Evolutionary conservation across 2,113 vertebrate genomes (phyloP).

Genomic region (Symphodus melops): DNA sequence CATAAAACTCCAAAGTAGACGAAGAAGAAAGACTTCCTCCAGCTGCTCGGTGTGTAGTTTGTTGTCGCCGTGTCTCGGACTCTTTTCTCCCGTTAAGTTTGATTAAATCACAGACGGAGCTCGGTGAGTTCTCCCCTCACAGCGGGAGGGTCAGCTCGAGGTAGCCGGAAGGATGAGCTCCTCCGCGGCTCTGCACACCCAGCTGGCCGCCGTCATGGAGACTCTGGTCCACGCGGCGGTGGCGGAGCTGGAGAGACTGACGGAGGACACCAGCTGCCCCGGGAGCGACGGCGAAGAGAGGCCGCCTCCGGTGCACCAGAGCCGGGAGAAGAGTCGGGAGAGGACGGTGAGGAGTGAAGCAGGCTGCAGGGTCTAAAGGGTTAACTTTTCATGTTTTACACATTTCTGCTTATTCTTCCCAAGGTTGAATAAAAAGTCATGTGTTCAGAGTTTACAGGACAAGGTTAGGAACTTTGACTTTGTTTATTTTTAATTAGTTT

Average conservation of each 20-base stretch:
- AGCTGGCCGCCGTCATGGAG: constrained; percentile 80
- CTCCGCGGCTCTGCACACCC: constrained; percentile 60
- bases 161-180: constrained; percentile 65
- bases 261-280: constrained; percentile 41
- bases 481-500: too few relatives aligned
- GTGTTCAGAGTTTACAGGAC: too few relatives aligned
- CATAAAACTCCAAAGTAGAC: too few relatives aligned
- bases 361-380: too few relatives aligned
- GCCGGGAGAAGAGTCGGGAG: constrained; percentile 35
- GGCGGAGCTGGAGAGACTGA: constrained; percentile 74
- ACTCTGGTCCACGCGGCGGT: constrained; percentile 78
- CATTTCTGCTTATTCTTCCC: too few relatives aligned
- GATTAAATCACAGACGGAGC: not conserved
- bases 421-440: too few relatives aligned
- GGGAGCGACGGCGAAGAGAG: not conserved
- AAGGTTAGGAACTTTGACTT: too few relatives aligned
- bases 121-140: too few relatives aligned
- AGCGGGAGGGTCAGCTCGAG: not conserved
- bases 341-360: constrained; percentile 63
- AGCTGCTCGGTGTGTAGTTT: not conserved
- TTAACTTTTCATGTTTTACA: too few relatives aligned
- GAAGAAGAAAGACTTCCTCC: not conserved
- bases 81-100: too few relatives aligned
- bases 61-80: not conserved
- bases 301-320: not conserved